Evolutionary conservation across 2,888 invertebrate genomes (phyloP).

Genomic region (Labia minor): DNA sequence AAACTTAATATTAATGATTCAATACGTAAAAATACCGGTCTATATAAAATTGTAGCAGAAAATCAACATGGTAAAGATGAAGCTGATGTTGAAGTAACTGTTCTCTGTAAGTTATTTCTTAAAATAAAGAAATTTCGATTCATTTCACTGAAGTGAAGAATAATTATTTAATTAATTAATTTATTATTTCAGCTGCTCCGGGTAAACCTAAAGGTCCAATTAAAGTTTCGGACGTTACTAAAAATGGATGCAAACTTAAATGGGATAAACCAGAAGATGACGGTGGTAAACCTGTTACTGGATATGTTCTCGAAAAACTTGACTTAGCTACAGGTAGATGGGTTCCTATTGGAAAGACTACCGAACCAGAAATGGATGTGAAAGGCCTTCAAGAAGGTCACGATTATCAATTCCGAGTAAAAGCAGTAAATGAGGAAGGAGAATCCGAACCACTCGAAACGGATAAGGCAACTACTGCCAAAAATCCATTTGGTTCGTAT

Average conservation of each 20-base stretch:
- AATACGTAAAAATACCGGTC: slow-evolving; percentile 72
- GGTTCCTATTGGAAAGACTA: slow-evolving; percentile 84
- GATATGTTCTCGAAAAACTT: slow-evolving; percentile 85
- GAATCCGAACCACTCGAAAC: too few relatives aligned
- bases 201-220: slow-evolving; percentile 81
- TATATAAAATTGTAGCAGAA: slow-evolving; percentile 79
- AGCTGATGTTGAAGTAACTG: slow-evolving; percentile 86
- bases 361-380: slow-evolving; percentile 78
- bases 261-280: slow-evolving; percentile 94
- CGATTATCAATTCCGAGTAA: slow-evolving; percentile 88
- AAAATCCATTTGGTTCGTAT: slow-evolving; percentile 82
- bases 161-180: neutral
- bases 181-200: slow-evolving; percentile 51
- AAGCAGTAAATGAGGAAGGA: too few relatives aligned
- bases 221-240: slow-evolving; percentile 77
- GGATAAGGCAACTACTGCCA: slow-evolving; percentile 77
- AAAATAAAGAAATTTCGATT: neutral
- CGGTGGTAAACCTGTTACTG: slow-evolving; percentile 86
- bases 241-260: slow-evolving; percentile 76
- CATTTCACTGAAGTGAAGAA: neutral
- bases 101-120: slow-evolving; percentile 47
- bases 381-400: slow-evolving; percentile 81
- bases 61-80: slow-evolving; percentile 88
- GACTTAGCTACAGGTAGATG: slow-evolving; percentile 85
- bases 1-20: slow-evolving; percentile 71